Evolutionary conservation across 2,797 vertebrate species (phyloP).

Genomic region (Acanthurus lineatus): DNA sequence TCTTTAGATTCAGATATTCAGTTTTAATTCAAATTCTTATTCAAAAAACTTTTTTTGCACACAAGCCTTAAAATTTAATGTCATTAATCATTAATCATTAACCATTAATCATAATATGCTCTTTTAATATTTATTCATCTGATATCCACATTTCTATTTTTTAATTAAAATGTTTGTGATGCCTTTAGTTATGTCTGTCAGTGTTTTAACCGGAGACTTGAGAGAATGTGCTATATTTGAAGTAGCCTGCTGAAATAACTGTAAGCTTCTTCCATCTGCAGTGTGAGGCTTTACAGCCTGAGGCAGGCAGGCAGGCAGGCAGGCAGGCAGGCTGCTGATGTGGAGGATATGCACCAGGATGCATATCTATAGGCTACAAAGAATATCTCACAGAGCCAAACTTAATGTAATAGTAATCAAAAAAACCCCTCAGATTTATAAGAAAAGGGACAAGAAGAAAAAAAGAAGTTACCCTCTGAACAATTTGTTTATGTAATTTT

Average conservation of each 20-base stretch:
- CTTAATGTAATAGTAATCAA: constrained; percentile 17
- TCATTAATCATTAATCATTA: too few species aligned
- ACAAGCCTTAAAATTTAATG: background rate
- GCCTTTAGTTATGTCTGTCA: constrained; percentile 13
- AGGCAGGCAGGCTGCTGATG: constrained; percentile 41
- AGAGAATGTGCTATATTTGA: constrained; percentile 29
- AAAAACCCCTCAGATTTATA: constrained; percentile 14
- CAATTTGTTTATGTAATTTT: constrained; percentile 59
- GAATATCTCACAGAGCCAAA: constrained; percentile 21
- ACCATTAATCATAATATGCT: too few species aligned
- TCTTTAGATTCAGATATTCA: background rate
- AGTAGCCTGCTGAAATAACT: constrained; percentile 36
- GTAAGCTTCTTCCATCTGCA: constrained; percentile 29
- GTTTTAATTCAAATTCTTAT: background rate
- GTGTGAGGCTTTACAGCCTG: constrained; percentile 26
- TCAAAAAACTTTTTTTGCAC: background rate
- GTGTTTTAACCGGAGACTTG: background rate
- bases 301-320: background rate
- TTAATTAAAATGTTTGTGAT: constrained; percentile 5
- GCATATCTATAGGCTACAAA: constrained; percentile 30
- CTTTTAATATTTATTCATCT: background rate
- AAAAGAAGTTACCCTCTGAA: constrained; percentile 27
- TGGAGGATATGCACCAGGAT: constrained; percentile 41
- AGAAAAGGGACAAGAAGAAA: constrained; percentile 26
- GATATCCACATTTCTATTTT: background rate